A percentile compares a stretch with the other conserved stretches of the same genome.
These are phyloP conservation scores for Aeoliscus strigatus DNA, from an alignment of 2,797 vertebrate genomes.

Conservation along the genomic window DNA sequence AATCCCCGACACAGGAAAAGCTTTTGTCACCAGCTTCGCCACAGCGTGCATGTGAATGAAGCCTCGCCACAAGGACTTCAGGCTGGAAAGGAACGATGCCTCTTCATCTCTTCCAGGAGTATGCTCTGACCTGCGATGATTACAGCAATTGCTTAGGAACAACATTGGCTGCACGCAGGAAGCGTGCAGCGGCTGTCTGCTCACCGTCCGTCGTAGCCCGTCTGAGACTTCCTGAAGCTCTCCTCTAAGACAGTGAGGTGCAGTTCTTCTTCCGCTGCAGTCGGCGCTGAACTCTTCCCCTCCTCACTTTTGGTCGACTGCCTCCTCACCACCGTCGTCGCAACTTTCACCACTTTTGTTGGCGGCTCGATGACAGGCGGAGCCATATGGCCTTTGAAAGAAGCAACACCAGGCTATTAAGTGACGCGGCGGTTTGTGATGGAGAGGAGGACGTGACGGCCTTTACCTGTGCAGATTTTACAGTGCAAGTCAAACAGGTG, in stretches of 20 bases:
- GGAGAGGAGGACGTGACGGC: not conserved
- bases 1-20: slow-evolving; percentile 91
- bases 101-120: slow-evolving; percentile 84
- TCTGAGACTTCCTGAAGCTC: slow-evolving; percentile 79
- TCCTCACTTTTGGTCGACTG: slow-evolving; percentile 85
- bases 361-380: slow-evolving; percentile 89
- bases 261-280: slow-evolving; percentile 76
- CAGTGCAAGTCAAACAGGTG: slow-evolving; percentile 97
- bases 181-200: not conserved
- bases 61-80: slow-evolving; percentile 90
- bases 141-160: slow-evolving; percentile 11
- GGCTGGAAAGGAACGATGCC: slow-evolving; percentile 81
- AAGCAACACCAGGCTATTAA: not conserved
- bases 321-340: slow-evolving; percentile 85
- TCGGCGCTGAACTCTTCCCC: slow-evolving; percentile 70
- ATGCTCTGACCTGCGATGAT: slow-evolving; percentile 78
- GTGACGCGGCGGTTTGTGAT: too few species aligned
- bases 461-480: slow-evolving; percentile 98
- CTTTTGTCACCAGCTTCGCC: slow-evolving; percentile 93
- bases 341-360: slow-evolving; percentile 91
- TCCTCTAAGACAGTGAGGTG: slow-evolving; percentile 85
- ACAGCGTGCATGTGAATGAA: slow-evolving; percentile 97
- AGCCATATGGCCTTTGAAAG: slow-evolving; percentile 87
- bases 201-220: slow-evolving; percentile 52
- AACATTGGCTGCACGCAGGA: not conserved